phyloP scores from a whole-genome alignment of 1,140 invertebrate genomes.

The Coenobita brevimanus region DNA sequence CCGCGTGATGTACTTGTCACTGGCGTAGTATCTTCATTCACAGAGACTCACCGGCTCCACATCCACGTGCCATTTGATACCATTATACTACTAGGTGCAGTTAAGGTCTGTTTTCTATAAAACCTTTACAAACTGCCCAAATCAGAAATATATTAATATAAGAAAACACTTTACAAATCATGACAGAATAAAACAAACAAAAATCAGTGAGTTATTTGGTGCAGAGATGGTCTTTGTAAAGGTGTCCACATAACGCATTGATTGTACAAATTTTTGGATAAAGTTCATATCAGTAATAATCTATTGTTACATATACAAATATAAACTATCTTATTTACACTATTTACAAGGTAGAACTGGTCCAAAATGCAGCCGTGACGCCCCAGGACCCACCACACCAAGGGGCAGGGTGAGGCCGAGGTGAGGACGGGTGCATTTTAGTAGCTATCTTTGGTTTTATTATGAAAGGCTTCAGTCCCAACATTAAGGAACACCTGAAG shows the following conservation, averaged over 20 bases:
- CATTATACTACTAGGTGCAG: conserved; percentile 29
- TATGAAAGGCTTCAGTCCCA: conserved; percentile 40
- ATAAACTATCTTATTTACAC: conserved; percentile 68
- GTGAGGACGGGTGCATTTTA: conserved; percentile 27
- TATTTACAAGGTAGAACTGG: conserved; percentile 57
- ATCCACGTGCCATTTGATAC: conserved; percentile 12
- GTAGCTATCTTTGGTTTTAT: conserved; percentile 57
- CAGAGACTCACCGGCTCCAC: no score
- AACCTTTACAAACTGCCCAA: conserved; percentile 14
- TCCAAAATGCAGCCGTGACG: conserved; percentile 54
- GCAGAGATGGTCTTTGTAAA: conserved; percentile 54
- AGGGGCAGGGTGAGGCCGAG: not conserved
- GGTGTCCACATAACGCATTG: conserved; percentile 46
- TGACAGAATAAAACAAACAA: conserved; percentile 11
- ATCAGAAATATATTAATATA: conserved; percentile 28
- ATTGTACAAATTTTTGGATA: conserved; percentile 63
- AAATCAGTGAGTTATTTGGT: conserved; percentile 56
- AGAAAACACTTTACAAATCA: conserved; percentile 30
- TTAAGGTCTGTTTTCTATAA: conserved; percentile 32
- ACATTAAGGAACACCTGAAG: conserved; percentile 16
- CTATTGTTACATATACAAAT: conserved; percentile 67
- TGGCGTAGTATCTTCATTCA: no score
- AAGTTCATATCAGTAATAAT: conserved; percentile 53
- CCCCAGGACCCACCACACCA: not conserved
- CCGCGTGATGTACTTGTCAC: no score